Evolutionary conservation across 2,113 vertebrate species (phyloP).

Genomic region (Carettochelys insculpta): DNA sequence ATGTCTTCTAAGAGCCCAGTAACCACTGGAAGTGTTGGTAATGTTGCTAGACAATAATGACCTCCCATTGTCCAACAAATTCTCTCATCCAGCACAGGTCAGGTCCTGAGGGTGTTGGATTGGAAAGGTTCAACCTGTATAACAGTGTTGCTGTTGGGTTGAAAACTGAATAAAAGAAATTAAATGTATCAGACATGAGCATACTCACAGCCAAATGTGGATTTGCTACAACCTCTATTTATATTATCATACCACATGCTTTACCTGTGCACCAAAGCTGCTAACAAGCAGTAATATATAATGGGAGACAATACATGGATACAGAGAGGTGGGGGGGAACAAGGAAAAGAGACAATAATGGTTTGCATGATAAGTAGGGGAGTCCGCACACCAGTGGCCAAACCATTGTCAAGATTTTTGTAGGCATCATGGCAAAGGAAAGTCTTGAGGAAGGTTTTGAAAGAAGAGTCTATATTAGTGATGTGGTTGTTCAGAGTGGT

Average conservation of each 20-base stretch:
- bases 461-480: background rate
- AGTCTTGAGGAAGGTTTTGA: background rate
- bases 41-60: too few relatives aligned
- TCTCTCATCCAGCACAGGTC: too few relatives aligned
- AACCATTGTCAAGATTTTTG: background rate
- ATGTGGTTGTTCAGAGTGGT: background rate
- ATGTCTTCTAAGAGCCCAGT: too few relatives aligned
- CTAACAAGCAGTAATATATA: background rate
- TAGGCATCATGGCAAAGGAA: background rate
- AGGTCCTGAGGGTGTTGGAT: too few relatives aligned
- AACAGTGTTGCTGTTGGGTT: rapidly evolving
- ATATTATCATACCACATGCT: background rate
- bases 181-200: background rate
- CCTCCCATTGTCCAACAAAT: too few relatives aligned
- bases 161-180: background rate
- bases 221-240: background rate
- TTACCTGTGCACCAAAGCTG: background rate
- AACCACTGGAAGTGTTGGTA: too few relatives aligned
- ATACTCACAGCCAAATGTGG: background rate
- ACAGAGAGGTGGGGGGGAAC: background rate
- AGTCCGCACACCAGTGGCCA: background rate
- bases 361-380: background rate
- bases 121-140: too few relatives aligned
- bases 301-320: background rate
- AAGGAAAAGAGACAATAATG: background rate